Evolutionary conservation across 2,888 invertebrate genomes (phyloP), one percentile per base, ranked within the genome.

Genomic region (Orgyia antiqua): DNA sequence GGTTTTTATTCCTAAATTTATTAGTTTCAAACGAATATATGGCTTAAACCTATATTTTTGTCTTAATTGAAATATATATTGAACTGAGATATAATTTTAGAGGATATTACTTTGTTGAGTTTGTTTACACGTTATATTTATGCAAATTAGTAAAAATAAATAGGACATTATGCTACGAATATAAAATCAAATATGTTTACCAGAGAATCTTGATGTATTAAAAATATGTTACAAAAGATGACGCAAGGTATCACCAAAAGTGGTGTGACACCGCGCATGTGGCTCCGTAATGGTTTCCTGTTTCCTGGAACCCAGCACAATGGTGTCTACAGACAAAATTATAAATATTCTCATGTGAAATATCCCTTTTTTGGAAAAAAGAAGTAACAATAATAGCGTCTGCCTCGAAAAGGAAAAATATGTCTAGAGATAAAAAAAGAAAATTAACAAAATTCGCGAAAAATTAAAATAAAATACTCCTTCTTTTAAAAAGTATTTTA

Each of bases 241-340:
- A 55, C 31, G 45, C 26, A 29, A 44, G 51, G 51, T 63, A 67
- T 65, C 65, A 56, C 73, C 72, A 42, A 75, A 73, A 68, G 64
- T 65, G 64, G 58, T 58, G 56, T 63, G 67, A 68, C 69, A 70
- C 61, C 57, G 56, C 62, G 71, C 76, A 73, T 66, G 70, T 68
- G 72, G 63, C 61, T 64, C 67, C 60, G 60, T 80, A 80, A 82
- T 80, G 82, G 80, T 62, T 82, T 82, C 82, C 82, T 65, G 78
- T 65, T 80, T 77, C 76, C 79, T 75, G 56, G 43, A 60, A 57
- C 62, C 58, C 48, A 44, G 32, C 70, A 74, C 77, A 79, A 78
- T 77, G 61, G 62, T 44, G 44, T 55, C 60, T 56, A 65, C 58
- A 63, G 65, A 70, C 68, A 65, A 79, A 75, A 74, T 71, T 66